These are phyloP conservation scores for Tolmerus cingulatus DNA, from an alignment of 2,888 invertebrate genomes.

Conservation along the genomic window DNA sequence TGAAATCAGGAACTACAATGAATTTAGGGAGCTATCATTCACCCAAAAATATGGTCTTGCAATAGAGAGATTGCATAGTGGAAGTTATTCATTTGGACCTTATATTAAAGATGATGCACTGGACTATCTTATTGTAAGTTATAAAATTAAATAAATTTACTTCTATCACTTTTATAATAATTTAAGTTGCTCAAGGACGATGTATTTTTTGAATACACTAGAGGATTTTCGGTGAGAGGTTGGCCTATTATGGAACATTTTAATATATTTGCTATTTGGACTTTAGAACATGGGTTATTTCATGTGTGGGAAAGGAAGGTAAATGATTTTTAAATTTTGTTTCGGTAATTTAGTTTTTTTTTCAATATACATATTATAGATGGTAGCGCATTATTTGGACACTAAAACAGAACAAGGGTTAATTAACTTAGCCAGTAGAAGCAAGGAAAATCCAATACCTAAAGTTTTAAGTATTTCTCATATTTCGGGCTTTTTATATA, in stretches of 20 bases:
- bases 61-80: constrained; percentile 56
- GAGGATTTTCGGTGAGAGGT: not conserved
- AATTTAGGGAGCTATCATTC: constrained; percentile 57
- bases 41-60: constrained; percentile 56
- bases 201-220: constrained; percentile 59
- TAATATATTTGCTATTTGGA: constrained; percentile 55
- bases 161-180: not conserved
- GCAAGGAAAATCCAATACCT: constrained; percentile 53
- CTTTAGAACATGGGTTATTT: constrained; percentile 58
- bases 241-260: constrained; percentile 55
- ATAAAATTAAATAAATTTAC: not conserved
- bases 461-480: constrained; percentile 56
- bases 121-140: constrained; percentile 55
- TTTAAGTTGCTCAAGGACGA: constrained; percentile 58
- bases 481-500: constrained; percentile 58
- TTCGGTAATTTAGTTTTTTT: not conserved
- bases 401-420: constrained; percentile 55
- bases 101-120: constrained; percentile 44
- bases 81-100: constrained; percentile 54
- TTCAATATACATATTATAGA: not conserved
- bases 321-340: not conserved
- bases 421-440: constrained; percentile 52
- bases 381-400: constrained; percentile 54
- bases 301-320: constrained; percentile 58
- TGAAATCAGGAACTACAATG: constrained; percentile 55